phyloP scores from a whole-genome alignment of 2,113 vertebrate genomes.

The Ellobius talpinus region DNA sequence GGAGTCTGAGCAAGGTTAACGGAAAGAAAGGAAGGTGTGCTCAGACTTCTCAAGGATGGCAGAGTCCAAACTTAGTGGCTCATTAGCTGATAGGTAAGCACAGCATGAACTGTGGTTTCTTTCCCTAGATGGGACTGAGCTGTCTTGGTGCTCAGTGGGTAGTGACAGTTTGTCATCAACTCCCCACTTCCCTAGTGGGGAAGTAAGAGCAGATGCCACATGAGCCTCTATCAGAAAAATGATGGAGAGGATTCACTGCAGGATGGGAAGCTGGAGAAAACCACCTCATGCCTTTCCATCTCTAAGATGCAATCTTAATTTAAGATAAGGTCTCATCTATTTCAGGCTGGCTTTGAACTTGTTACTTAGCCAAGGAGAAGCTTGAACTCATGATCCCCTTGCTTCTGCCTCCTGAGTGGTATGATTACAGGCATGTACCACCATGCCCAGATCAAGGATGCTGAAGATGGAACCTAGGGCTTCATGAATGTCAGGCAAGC shows the following conservation, averaged over 20 bases:
- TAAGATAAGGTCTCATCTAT: neutral
- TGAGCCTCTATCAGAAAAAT: neutral
- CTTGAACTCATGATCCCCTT: neutral
- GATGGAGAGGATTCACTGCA: neutral
- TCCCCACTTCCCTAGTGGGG: neutral
- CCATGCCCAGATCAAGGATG: neutral
- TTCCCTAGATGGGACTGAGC: no score
- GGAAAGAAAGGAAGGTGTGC: neutral
- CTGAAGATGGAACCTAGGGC: neutral
- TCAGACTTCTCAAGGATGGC: neutral
- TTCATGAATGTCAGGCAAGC: neutral
- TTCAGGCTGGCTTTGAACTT: neutral
- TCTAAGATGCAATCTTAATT: neutral
- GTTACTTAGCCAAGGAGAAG: neutral
- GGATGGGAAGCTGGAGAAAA: neutral
- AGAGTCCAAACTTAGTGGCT: neutral
- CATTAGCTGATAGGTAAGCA: neutral
- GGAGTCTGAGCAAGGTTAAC: neutral
- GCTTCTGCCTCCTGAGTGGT: no score
- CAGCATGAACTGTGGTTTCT: neutral
- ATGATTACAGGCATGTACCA: neutral
- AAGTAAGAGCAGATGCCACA: neutral
- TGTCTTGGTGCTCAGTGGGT: neutral
- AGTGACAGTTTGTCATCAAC: neutral
- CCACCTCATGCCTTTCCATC: neutral